Evolutionary conservation across 2,113 vertebrate species (phyloP), one percentile per base, ranked within the genome.

Genomic region (Myiopsitta monachus): DNA sequence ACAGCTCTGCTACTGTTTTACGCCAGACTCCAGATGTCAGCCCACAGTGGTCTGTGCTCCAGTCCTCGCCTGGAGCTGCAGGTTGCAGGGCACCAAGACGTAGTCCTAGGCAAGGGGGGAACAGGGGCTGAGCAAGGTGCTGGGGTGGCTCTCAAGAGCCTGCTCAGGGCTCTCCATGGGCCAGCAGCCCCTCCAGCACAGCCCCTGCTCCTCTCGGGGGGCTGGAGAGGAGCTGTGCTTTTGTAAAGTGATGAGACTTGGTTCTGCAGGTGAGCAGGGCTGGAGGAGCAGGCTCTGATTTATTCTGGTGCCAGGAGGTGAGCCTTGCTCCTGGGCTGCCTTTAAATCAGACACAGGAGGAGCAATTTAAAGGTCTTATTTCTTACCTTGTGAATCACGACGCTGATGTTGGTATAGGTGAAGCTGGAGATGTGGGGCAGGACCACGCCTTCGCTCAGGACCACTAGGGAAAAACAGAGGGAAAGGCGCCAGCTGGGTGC

Each of bases 71-170:
- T 41, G 63, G 1, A 92, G 69, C 91, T 75, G 5, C 9, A 97
- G 84, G 93, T 96, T 87, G 74, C 96, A 97, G 73, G 93, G 69
- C 12, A 96, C n/a, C 87, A 94, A 38, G 91, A 96, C 77, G 0
- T 97, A 96, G 38, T 92, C 95, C 96, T 96, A 36, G 18, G 49
- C 5, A 5, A 19, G n/a, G 52, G 46, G n/a, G 59, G 63, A 36
- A 22, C 1, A 4, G 55, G 28, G n/a, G 18, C 13, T 96, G 84
- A 76, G 77, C 33, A 1, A 2, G 7, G 63, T 17, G 61, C 41
- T 22, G 4, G 2, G 5, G 82, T 7, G 82, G 67, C 67, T 82
- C 61, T 0, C 3, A 2, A 2, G 55, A 44, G 82, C 79, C 78
- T 7, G 6, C 30, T 10, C 2, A 0, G 22, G 14, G 63, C 52